Evolutionary conservation across 2,113 vertebrate species (phyloP).

Genomic region (Cepphus grylle): DNA sequence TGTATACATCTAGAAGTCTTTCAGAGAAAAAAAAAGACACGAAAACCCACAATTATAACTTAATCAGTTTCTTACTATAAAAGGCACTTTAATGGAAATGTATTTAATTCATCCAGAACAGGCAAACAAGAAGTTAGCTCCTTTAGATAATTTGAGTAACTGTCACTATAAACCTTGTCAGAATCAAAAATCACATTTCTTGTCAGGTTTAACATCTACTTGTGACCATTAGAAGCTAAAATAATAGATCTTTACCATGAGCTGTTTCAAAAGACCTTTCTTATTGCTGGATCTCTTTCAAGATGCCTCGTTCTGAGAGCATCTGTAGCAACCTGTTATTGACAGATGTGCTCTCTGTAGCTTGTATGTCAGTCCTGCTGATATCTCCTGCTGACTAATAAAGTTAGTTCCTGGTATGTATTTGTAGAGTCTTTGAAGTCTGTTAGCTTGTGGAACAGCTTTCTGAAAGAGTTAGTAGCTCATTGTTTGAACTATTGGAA

Average conservation of each 20-base stretch:
- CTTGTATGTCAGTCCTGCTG: constrained; percentile 40
- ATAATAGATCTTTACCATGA: neutral
- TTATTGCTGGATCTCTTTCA: neutral
- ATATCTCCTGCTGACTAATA: constrained; percentile 42
- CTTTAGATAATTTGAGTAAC: neutral
- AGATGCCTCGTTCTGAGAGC: neutral
- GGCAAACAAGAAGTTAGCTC: neutral
- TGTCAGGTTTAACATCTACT: neutral
- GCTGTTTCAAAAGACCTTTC: neutral
- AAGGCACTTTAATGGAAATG: neutral
- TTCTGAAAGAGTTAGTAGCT: neutral
- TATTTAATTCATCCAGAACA: neutral
- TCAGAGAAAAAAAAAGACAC: neutral
- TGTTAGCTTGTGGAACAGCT: neutral
- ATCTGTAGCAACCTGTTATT: neutral
- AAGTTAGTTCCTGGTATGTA: constrained; percentile 20
- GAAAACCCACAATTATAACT: neutral
- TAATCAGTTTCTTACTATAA: neutral
- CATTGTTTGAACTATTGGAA: constrained; percentile 11
- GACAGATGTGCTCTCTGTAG: constrained; percentile 45
- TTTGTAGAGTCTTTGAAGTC: constrained; percentile 41
- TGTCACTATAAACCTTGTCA: neutral
- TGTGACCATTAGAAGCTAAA: neutral
- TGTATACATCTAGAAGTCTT: neutral
- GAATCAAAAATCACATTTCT: neutral